Evolutionary conservation across 2,113 vertebrate species (phyloP).

Genomic region (Eretmochelys imbricata): DNA sequence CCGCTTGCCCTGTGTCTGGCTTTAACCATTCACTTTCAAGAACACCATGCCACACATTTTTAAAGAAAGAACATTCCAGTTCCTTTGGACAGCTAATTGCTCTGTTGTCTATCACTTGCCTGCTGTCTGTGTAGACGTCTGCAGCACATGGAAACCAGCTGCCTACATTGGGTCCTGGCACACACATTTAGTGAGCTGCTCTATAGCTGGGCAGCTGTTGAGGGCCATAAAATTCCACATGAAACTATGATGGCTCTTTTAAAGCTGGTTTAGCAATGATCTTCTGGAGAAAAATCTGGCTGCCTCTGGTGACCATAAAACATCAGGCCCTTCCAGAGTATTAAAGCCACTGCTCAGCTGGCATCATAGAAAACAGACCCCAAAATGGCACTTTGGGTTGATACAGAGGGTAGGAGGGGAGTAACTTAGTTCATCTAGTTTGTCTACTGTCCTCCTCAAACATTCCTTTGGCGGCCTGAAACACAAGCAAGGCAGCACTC

Average conservation of each 20-base stretch:
- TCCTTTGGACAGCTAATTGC: background rate
- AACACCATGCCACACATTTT: accelerated
- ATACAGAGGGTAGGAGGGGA: background rate
- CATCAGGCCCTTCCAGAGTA: background rate
- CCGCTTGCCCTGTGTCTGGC: background rate
- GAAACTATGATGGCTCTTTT: background rate
- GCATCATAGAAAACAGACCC: background rate
- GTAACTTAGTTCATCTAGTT: background rate
- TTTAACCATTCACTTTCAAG: background rate
- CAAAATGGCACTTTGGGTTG: background rate
- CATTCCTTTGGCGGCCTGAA: background rate
- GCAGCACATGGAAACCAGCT: slow-evolving; percentile 1
- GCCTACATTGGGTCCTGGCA: background rate
- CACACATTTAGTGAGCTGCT: slow-evolving; percentile 21
- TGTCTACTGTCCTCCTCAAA: background rate
- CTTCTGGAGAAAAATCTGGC: background rate
- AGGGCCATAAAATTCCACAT: background rate
- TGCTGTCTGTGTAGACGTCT: background rate
- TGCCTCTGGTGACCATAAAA: background rate
- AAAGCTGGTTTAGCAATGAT: background rate
- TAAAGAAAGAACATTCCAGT: background rate
- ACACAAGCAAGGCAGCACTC: background rate
- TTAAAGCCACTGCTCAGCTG: background rate
- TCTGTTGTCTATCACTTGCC: background rate
- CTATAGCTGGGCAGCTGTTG: slow-evolving; percentile 29